These are phyloP conservation scores for Neoaliturus tenellus DNA, from an alignment of 2,888 invertebrate species.

Conservation along the genomic window DNA sequence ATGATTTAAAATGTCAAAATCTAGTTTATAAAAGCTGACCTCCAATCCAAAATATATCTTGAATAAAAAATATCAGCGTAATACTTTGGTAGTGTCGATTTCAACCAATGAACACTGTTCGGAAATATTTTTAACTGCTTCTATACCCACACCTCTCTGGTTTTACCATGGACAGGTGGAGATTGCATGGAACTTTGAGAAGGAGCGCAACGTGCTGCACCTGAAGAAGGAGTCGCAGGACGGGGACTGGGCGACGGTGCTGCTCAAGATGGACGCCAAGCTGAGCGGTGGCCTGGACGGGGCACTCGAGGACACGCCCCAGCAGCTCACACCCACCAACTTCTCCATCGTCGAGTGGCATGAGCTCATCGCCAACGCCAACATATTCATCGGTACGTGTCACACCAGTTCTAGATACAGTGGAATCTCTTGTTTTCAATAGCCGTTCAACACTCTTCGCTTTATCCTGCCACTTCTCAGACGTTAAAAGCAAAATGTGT, in stretches of 20 bases:
- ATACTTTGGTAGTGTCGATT: too few relatives aligned
- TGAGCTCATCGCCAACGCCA: constrained; percentile 64
- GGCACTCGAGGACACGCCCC: constrained; percentile 55
- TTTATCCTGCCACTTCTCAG: too few relatives aligned
- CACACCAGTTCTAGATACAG: background rate
- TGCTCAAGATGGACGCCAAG: constrained; percentile 73
- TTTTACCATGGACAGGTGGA: background rate
- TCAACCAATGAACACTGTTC: too few relatives aligned
- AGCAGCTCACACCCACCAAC: constrained; percentile 63
- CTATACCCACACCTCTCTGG: too few relatives aligned
- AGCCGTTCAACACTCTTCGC: too few relatives aligned
- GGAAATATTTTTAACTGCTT: too few relatives aligned
- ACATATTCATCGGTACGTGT: constrained; percentile 61
- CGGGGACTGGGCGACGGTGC: constrained; percentile 81
- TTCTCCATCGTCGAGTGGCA: constrained; percentile 68
- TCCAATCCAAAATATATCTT: too few relatives aligned
- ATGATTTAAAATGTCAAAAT: too few relatives aligned
- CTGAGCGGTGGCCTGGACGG: constrained; percentile 64
- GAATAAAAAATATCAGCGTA: too few relatives aligned
- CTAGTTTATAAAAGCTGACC: too few relatives aligned
- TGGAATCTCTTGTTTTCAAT: too few relatives aligned
- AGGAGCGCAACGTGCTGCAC: constrained; percentile 73
- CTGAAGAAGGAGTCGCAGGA: constrained; percentile 70
- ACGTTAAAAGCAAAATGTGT: too few relatives aligned
- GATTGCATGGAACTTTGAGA: constrained; percentile 45